A percentile compares a stretch with the other conserved stretches of the same genome.
phyloP scores from a whole-genome alignment of 2,113 vertebrate genomes.

The Raphicerus campestris region DNA sequence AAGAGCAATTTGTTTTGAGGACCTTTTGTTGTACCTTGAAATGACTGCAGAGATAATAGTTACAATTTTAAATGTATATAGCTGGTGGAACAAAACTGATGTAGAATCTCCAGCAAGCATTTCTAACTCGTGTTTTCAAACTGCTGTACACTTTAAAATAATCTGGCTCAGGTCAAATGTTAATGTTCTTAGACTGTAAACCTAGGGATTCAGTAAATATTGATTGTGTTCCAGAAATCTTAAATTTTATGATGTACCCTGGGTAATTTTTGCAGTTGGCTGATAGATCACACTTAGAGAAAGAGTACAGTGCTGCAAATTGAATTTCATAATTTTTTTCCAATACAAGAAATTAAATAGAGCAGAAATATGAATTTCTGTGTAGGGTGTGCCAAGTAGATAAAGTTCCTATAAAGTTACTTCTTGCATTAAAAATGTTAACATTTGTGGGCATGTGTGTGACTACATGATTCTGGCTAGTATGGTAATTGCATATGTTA shows the following conservation, averaged over 20 bases:
- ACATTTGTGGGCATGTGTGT: neutral
- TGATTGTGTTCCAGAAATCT: neutral
- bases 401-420: neutral
- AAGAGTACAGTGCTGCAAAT: neutral
- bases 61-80: neutral
- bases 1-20: neutral
- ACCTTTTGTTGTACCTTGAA: neutral
- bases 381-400: neutral
- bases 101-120: neutral
- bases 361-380: neutral
- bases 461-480: neutral
- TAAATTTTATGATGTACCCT: neutral
- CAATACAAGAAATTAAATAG: neutral
- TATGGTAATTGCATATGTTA: neutral
- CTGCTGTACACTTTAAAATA: neutral
- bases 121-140: neutral
- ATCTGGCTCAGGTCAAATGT: neutral
- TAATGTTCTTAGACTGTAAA: neutral
- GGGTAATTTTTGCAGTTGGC: neutral
- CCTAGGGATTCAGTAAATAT: neutral
- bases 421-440: neutral
- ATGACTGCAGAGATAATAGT: neutral
- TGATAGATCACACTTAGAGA: neutral
- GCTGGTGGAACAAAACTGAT: neutral
- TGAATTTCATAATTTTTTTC: constrained; percentile 13